A percentile compares a stretch with the other conserved stretches of the same genome.
phyloP scores from a whole-genome alignment of 2,797 vertebrate species.

The Onychomys leucogaster region DNA sequence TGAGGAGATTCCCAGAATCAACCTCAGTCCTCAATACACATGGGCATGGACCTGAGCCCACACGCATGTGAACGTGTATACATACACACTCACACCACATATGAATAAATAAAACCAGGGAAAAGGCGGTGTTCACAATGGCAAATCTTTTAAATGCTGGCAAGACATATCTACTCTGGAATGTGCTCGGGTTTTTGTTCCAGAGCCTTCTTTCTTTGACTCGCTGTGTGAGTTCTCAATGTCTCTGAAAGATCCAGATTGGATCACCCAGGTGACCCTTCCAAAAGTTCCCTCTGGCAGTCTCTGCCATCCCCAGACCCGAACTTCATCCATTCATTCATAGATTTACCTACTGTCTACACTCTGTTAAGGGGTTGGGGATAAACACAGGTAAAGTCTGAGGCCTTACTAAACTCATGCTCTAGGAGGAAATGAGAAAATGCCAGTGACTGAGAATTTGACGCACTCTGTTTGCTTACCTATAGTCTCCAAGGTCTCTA shows the following conservation, averaged over 20 bases:
- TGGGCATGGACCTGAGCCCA: neutral
- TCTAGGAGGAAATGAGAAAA: constrained; percentile 14
- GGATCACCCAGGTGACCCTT: neutral
- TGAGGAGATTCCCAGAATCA: neutral
- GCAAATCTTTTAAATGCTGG: neutral
- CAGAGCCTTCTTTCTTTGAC: neutral
- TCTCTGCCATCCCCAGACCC: neutral
- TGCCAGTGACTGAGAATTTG: neutral
- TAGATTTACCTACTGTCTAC: neutral
- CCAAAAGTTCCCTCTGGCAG: neutral
- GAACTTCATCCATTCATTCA: neutral
- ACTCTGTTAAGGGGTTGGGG: neutral
- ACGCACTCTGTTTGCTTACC: neutral
- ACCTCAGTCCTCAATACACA: neutral
- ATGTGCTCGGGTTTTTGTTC: neutral
- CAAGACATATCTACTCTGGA: neutral
- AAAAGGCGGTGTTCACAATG: neutral
- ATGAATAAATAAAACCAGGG: neutral
- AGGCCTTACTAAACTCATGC: neutral
- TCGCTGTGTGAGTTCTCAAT: neutral
- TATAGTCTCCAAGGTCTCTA: constrained; percentile 7
- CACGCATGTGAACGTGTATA: neutral
- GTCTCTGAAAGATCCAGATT: neutral
- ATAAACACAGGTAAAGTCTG: neutral
- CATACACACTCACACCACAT: neutral